Conservation (phyloP, 1,140 invertebrate genomes). For the Charaxes varanes region DNA sequence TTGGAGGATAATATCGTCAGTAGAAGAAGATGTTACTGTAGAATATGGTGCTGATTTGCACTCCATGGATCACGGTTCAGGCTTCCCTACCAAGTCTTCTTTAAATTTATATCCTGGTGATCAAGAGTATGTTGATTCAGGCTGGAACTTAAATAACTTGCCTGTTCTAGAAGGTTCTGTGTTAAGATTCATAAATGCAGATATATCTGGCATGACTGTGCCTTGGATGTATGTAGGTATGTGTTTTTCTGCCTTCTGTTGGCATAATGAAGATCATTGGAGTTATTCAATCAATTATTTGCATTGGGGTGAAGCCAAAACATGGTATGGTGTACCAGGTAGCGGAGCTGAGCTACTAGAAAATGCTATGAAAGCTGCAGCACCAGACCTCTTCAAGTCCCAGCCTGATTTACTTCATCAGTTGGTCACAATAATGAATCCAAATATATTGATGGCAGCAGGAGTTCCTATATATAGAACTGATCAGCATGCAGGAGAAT, state of each 20-base stretch:
- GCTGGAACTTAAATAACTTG: conserved; percentile 99
- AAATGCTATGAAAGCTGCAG: conserved; percentile 93
- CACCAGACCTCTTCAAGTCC: conserved; percentile 96
- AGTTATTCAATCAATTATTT: conserved; percentile 99
- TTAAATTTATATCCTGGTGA: conserved; percentile 83
- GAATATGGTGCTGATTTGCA: conserved; percentile 99
- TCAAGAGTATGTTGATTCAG: conserved; percentile 94
- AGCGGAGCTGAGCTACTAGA: conserved; percentile 94
- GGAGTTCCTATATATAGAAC: conserved; percentile 85
- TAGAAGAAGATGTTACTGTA: conserved; percentile 97
- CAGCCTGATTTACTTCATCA: conserved; percentile 98
- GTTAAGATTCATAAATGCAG: conserved; percentile 96
- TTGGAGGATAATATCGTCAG: conserved; percentile 97
- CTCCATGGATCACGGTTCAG: conserved; percentile 97
- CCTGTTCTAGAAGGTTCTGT: conserved; percentile 95
- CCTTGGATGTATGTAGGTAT: conserved; percentile 99
- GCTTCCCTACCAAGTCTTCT: conserved; percentile 97
- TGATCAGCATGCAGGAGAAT: conserved; percentile 99
- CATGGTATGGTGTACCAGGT: conserved; percentile 97
- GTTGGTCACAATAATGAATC: conserved; percentile 98
- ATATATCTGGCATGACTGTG: conserved; percentile 99
- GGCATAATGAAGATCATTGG: conserved; percentile 99
- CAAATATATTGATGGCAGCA: conserved; percentile 92
- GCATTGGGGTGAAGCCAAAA: conserved; percentile 96
- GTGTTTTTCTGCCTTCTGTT: conserved; percentile 99